Evolutionary conservation across 2,888 invertebrate genomes (phyloP).

Genomic region (Melinaea menophilus): DNA sequence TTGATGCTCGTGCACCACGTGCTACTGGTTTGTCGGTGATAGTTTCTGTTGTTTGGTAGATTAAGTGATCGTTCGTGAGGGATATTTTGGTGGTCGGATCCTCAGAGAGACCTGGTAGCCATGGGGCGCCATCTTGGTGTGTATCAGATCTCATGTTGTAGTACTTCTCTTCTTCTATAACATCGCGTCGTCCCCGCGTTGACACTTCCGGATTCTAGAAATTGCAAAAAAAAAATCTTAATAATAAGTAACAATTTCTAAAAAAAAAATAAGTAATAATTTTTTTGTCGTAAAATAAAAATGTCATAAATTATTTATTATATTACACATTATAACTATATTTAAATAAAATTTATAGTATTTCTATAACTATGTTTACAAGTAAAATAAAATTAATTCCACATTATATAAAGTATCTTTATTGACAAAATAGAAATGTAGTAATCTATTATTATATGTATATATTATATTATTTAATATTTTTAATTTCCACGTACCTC

Average conservation of each 20-base stretch:
- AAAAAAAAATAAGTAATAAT: too few species aligned
- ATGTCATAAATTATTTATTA: too few species aligned
- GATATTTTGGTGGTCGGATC: conserved; percentile 68
- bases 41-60: conserved; percentile 65
- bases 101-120: conserved; percentile 67
- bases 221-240: not conserved
- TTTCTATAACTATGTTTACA: too few species aligned
- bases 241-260: not conserved
- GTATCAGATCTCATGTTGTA: conserved; percentile 58
- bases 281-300: too few species aligned
- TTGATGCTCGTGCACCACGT: conserved; percentile 77
- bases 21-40: conserved; percentile 76
- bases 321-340: too few species aligned
- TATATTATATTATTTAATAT: not conserved
- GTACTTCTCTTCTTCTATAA: conserved; percentile 71
- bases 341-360: too few species aligned
- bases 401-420: too few species aligned
- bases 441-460: too few species aligned
- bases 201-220: conserved; percentile 52
- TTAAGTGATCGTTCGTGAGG: conserved; percentile 57
- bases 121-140: conserved; percentile 50
- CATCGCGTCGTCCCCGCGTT: conserved; percentile 61
- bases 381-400: too few species aligned
- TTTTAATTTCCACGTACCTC: not conserved
- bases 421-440: too few species aligned